Percentiles rank a stretch among this genome's conserved stretches.
Evolutionary conservation across 2,797 vertebrate genomes (phyloP).

Genomic region (Mus spretus): DNA sequence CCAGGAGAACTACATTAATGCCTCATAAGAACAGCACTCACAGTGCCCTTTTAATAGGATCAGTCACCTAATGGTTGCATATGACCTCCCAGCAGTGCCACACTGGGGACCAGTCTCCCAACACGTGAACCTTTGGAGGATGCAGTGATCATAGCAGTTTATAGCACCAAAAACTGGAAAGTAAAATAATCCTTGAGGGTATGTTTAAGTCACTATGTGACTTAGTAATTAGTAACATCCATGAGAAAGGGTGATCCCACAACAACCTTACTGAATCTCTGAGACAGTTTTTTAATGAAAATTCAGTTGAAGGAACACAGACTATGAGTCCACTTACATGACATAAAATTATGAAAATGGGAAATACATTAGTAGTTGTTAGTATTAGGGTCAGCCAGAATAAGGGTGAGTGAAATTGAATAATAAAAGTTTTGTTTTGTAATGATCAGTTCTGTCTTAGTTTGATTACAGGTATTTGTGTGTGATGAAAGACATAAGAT

Average conservation of each 20-base stretch:
- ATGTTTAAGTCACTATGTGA: background rate
- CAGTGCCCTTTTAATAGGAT: background rate
- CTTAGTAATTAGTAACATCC: background rate
- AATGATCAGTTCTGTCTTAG: background rate
- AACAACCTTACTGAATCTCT: background rate
- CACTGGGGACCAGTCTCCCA: background rate
- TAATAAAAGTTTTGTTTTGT: background rate
- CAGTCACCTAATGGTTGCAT: too few relatives aligned
- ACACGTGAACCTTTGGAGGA: background rate
- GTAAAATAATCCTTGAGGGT: background rate
- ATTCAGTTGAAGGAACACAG: background rate
- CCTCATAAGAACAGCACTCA: background rate
- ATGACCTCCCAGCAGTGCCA: background rate
- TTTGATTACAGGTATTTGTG: background rate
- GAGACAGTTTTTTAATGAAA: background rate
- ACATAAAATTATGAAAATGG: background rate
- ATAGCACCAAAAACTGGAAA: background rate
- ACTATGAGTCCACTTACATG: background rate
- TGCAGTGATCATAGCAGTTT: background rate
- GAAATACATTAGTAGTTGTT: background rate
- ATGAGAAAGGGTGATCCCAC: background rate
- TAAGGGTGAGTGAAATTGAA: background rate
- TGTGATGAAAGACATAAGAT: background rate
- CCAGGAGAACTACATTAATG: background rate
- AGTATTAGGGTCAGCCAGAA: background rate